These are phyloP conservation scores for Sapayoa aenigma DNA, from an alignment of 2,113 vertebrate species.

Conservation along the genomic window DNA sequence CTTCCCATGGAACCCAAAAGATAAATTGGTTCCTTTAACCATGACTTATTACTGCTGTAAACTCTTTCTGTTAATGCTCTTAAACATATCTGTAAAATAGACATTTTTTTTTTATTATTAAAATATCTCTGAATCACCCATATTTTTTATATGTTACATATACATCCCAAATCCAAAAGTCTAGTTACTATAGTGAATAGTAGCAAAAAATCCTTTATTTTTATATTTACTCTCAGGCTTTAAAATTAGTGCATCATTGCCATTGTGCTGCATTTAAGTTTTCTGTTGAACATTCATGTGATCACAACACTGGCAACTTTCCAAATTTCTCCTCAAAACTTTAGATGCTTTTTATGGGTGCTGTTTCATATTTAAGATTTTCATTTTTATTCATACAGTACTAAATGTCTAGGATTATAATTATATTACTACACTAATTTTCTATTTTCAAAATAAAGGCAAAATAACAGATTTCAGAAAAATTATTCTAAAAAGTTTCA, in stretches of 20 bases:
- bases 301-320: background rate
- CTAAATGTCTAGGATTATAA: background rate
- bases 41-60: background rate
- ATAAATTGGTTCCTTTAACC: background rate
- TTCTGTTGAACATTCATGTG: background rate
- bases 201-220: background rate
- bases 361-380: background rate
- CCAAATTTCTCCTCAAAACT: background rate
- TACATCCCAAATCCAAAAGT: background rate
- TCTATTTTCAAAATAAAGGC: background rate
- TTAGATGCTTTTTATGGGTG: background rate
- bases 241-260: background rate
- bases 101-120: background rate
- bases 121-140: background rate
- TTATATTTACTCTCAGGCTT: background rate
- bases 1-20: background rate
- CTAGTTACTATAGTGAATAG: background rate
- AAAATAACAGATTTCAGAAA: background rate
- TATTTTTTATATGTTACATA: background rate
- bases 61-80: background rate
- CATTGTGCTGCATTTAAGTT: background rate
- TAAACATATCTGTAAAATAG: background rate
- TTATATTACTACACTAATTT: background rate
- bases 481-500: background rate
- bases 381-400: background rate